Evolutionary conservation across 1,140 invertebrate genomes (phyloP).

Genomic region (Drosophila paulistorum): DNA sequence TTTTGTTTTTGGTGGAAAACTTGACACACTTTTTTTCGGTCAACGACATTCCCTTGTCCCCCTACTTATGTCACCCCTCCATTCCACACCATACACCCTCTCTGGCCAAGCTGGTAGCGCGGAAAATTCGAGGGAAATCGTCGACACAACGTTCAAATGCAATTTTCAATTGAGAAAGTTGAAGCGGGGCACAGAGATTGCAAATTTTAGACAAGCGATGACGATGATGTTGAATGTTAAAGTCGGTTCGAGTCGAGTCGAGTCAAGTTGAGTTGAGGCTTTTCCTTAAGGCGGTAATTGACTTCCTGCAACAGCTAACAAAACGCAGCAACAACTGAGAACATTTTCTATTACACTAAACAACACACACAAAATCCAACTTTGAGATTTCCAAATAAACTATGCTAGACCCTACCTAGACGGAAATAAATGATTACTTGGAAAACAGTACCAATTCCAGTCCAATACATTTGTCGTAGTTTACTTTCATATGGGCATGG

Average conservation of each 20-base stretch:
- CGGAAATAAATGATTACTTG: too few species aligned
- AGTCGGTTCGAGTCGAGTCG: constrained; percentile 15
- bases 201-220: constrained; percentile 50
- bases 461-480: too few species aligned
- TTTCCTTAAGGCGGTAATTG: constrained; percentile 51
- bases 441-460: too few species aligned
- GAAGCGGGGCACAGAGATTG: constrained; percentile 47
- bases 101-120: constrained; percentile 47
- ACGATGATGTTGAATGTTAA: constrained; percentile 30
- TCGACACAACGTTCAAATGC: constrained; percentile 51
- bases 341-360: constrained; percentile 24
- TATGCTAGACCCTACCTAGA: too few species aligned
- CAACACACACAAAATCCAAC: neutral
- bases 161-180: constrained; percentile 77
- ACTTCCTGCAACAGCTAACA: constrained; percentile 37
- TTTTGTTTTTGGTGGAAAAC: constrained; percentile 51
- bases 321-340: constrained; percentile 34
- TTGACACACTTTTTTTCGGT: constrained; percentile 76
- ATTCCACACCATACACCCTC: neutral
- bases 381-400: too few species aligned
- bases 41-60: constrained; percentile 42
- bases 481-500: too few species aligned
- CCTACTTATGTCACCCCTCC: neutral
- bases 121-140: constrained; percentile 75
- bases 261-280: constrained; percentile 24